A percentile compares a stretch with the other conserved stretches of the same genome.
phyloP scores from a whole-genome alignment of 2,888 invertebrate species.

The Allolobophora icterica region DNA sequence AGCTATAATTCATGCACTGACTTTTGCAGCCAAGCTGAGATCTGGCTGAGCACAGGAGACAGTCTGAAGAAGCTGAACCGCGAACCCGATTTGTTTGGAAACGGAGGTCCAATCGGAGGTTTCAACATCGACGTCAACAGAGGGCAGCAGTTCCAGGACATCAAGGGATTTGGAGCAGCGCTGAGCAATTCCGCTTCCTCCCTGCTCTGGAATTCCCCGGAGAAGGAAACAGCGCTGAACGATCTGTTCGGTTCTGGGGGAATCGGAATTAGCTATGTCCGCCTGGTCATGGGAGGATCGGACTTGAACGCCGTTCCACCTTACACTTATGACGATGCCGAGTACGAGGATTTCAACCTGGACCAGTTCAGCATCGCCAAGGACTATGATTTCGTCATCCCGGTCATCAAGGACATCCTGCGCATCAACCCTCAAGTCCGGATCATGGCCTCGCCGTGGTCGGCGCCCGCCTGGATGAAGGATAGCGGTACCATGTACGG shows the following conservation, averaged over 20 bases:
- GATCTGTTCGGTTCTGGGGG: conserved; percentile 41
- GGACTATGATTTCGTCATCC: conserved; percentile 44
- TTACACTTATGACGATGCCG: conserved; percentile 45
- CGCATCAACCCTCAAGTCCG: conserved; percentile 39
- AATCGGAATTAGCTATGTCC: conserved; percentile 42
- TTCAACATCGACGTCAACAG: conserved; percentile 32
- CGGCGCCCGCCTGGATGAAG: conserved; percentile 48
- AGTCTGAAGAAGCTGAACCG: conserved; percentile 6
- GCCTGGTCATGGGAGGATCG: conserved; percentile 46
- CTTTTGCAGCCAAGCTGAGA: background rate
- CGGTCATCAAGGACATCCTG: conserved; percentile 42
- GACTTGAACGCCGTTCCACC: conserved; percentile 45
- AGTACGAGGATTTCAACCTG: conserved; percentile 38
- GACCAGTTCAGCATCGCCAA: conserved; percentile 43
- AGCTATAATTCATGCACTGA: background rate
- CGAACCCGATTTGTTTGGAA: conserved; percentile 12
- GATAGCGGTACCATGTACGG: conserved; percentile 35
- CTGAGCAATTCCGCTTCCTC: conserved; percentile 43
- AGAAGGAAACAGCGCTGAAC: conserved; percentile 30
- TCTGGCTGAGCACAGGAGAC: conserved; percentile 35
- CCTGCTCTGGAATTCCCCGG: conserved; percentile 39
- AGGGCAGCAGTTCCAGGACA: conserved; percentile 37
- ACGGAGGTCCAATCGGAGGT: conserved; percentile 27
- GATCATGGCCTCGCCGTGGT: conserved; percentile 47
- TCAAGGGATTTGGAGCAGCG: conserved; percentile 46